A percentile compares a stretch with the other conserved stretches of the same genome.
phyloP scores from a whole-genome alignment of 2,113 vertebrate species.

The Cepphus grylle region DNA sequence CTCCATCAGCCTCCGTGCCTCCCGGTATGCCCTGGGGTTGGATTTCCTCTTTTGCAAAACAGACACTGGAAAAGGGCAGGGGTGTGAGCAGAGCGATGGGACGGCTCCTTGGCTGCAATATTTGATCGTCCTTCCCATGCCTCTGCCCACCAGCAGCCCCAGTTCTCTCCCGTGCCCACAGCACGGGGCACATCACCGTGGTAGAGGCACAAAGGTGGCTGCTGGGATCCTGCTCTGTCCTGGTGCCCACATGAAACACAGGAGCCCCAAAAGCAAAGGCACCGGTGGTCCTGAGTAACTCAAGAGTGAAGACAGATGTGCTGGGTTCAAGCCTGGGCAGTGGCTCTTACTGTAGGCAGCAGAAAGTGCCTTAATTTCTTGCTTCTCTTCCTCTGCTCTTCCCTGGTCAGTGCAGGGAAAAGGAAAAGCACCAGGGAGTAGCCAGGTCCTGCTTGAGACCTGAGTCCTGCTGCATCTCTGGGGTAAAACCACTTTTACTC shows the following conservation, averaged over 20 bases:
- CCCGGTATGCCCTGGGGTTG: constrained; percentile 26
- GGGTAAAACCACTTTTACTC: neutral
- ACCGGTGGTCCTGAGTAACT: neutral
- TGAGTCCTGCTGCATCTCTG: accelerated
- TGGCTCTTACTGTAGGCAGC: neutral
- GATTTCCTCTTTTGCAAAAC: neutral
- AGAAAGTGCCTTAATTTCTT: neutral
- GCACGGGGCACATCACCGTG: accelerated
- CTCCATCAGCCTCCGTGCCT: constrained; percentile 53
- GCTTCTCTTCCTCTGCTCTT: neutral
- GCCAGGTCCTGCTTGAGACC: neutral
- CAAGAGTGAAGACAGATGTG: neutral
- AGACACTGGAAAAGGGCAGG: neutral
- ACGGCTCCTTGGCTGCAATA: neutral
- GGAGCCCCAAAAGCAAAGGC: neutral
- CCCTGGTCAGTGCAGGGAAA: neutral
- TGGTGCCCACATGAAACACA: accelerated
- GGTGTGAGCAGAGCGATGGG: neutral
- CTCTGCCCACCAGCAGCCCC: neutral
- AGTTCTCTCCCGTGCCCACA: accelerated
- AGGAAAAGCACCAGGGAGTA: neutral
- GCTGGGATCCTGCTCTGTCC: neutral
- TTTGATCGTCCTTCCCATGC: neutral
- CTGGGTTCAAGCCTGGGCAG: neutral
- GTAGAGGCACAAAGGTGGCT: neutral